phyloP scores from a whole-genome alignment of 1,140 invertebrate species.

The Hydropsyche tenuis region DNA sequence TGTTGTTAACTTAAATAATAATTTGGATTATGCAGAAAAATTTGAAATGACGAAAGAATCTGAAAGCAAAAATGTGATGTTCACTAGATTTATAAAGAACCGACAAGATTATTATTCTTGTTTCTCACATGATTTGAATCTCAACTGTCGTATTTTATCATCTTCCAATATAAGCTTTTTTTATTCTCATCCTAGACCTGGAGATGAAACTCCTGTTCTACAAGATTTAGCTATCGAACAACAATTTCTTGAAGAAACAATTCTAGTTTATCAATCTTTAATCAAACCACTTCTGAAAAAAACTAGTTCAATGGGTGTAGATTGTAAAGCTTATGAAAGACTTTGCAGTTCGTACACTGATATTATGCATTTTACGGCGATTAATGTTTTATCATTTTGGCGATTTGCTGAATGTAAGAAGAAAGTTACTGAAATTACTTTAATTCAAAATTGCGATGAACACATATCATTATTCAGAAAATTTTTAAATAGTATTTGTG shows the following conservation, averaged over 20 bases:
- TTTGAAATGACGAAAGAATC: background rate
- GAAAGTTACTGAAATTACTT: constrained; percentile 69
- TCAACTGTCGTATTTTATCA: constrained; percentile 50
- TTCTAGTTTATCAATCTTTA: constrained; percentile 68
- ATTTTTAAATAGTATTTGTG: constrained; percentile 77
- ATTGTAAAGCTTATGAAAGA: constrained; percentile 68
- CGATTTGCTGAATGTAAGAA: constrained; percentile 70
- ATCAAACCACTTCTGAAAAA: constrained; percentile 70
- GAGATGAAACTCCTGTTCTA: constrained; percentile 60
- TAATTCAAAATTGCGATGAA: constrained; percentile 75
- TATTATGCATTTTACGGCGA: constrained; percentile 72
- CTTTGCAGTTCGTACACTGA: constrained; percentile 72
- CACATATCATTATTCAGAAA: constrained; percentile 74
- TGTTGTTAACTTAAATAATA: constrained; percentile 58
- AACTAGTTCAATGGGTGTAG: constrained; percentile 61
- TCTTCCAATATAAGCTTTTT: constrained; percentile 59
- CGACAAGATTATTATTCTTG: constrained; percentile 46
- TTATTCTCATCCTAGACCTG: constrained; percentile 56
- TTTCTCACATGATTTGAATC: constrained; percentile 43
- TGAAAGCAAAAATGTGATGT: background rate
- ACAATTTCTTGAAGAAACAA: constrained; percentile 72
- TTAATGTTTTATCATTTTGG: constrained; percentile 71
- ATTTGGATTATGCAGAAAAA: constrained; percentile 20
- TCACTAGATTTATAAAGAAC: constrained; percentile 34
- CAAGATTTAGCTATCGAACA: constrained; percentile 69